Evolutionary conservation across 2,113 vertebrate genomes (phyloP), one percentile per base, ranked within the genome.

Genomic region (Gnathonemus echidnorhynchus): DNA sequence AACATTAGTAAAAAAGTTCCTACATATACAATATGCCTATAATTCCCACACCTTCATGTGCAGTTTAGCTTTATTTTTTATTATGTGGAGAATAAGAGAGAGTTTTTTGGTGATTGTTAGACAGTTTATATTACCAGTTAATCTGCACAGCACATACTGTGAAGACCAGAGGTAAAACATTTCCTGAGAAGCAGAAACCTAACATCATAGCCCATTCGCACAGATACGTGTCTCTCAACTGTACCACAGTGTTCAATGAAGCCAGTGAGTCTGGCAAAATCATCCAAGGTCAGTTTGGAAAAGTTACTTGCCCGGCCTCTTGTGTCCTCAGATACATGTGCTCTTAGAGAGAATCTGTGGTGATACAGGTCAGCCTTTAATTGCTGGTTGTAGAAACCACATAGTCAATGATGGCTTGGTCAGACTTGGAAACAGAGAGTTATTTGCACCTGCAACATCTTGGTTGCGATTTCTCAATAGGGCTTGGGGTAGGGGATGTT

Each of bases 201-300:
- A 13, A 70, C 62, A 31, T 70, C 62, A 66, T 0, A 31, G n/a
- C n/a, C n/a, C 27, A 70, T 70, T 31, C 10, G 11, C 62, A 27
- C 62, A 31, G 3, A 70, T 31, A 70, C 10, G 3, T 70, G 62
- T 31, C 4, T 31, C 70, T 52, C 85, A 42, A 45, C 52, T 90
- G 35, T 80, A 88, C 90, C 88, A 83, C 8, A 80, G 90, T 89
- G 86, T 89, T 84, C 45, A 70, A 90, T 88, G 90, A 90, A 90
- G 86, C 88, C 77, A 48, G 84, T 58, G 88, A 88, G 90, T 85
- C 87, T 88, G 90, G 86, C 89, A 48, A n/a, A 85, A 48, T 85
- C 83, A 83, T 45, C 77, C 77, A 83, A 45, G 35, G 77, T 15
- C 84, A 52, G 48, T 31, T 13, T 53, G 49, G 49, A 52, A 87